Evolutionary conservation across 2,888 invertebrate species (phyloP).

Genomic region (Deilephila elpenor): DNA sequence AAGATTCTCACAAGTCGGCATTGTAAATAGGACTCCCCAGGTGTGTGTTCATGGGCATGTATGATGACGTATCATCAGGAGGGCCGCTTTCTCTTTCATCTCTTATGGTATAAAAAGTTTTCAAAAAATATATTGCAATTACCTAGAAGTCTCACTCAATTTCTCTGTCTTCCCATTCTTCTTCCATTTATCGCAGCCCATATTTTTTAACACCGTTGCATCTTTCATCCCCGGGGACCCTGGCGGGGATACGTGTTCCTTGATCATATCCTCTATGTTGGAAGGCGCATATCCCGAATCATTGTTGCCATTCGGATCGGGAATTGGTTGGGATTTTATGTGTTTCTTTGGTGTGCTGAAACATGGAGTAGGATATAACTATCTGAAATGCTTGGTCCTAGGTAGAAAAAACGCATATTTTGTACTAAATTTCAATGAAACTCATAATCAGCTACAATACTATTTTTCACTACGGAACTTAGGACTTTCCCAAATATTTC

Average conservation of each 20-base stretch:
- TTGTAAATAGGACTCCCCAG: too few relatives aligned
- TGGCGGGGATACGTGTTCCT: slow-evolving; percentile 85
- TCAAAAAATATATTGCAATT: slow-evolving; percentile 26
- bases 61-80: too few relatives aligned
- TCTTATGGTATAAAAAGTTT: too few relatives aligned
- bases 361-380: background rate
- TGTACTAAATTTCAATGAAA: too few relatives aligned
- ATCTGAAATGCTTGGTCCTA: too few relatives aligned
- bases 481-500: too few relatives aligned
- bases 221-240: slow-evolving; percentile 78
- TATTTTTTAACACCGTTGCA: slow-evolving; percentile 71
- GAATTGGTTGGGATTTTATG: slow-evolving; percentile 72
- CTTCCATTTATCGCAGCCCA: slow-evolving; percentile 72
- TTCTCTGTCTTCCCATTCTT: slow-evolving; percentile 74
- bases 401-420: too few relatives aligned
- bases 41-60: too few relatives aligned
- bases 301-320: slow-evolving; percentile 92
- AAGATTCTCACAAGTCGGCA: too few relatives aligned
- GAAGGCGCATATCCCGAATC: slow-evolving; percentile 93
- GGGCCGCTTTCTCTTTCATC: too few relatives aligned
- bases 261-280: slow-evolving; percentile 81
- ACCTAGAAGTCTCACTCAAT: slow-evolving; percentile 67
- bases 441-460: too few relatives aligned
- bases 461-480: too few relatives aligned
- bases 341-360: slow-evolving; percentile 64